Evolutionary conservation across 37 sponge, comb jelly and placozoan species (phyloP).

Genomic region (Chondrosia reniformis): DNA sequence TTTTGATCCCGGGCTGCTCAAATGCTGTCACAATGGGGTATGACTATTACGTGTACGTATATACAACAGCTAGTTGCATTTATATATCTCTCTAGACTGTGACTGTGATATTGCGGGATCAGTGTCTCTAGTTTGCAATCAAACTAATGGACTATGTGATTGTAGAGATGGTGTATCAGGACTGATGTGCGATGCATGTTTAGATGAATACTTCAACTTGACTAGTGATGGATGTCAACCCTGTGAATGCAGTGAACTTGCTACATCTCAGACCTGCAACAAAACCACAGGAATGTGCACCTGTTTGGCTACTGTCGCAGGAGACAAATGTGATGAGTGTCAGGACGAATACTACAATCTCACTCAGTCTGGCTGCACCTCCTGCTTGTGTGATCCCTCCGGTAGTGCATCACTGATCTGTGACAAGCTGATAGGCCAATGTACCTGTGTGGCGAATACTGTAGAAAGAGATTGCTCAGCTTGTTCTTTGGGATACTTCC

Average conservation of each 20-base stretch:
- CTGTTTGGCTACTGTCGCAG: constrained; percentile 19
- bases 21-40: no score
- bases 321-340: constrained; percentile 37
- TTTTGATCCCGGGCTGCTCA: no score
- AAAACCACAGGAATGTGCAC: constrained; percentile 34
- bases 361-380: constrained; percentile 29
- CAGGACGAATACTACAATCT: constrained; percentile 21
- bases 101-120: constrained; percentile 22
- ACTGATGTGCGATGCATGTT: constrained; percentile 37
- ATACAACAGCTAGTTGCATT: no score
- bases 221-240: constrained; percentile 43
- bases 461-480: constrained; percentile 45
- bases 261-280: constrained; percentile 25
- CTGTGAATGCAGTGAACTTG: constrained; percentile 53
- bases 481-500: constrained; percentile 37
- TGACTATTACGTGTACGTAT: no score
- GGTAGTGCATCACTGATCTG: constrained; percentile 36
- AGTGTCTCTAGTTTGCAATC: constrained; percentile 12
- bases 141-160: constrained; percentile 44
- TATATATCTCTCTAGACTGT: constrained; percentile 1
- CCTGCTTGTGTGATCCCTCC: constrained; percentile 34
- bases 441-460: constrained; percentile 50
- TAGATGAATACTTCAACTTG: constrained; percentile 31
- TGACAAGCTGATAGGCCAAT: constrained; percentile 51
- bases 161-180: constrained; percentile 54